Conservation (phyloP, 1,140 invertebrate species). For the Forficula auricularia region DNA sequence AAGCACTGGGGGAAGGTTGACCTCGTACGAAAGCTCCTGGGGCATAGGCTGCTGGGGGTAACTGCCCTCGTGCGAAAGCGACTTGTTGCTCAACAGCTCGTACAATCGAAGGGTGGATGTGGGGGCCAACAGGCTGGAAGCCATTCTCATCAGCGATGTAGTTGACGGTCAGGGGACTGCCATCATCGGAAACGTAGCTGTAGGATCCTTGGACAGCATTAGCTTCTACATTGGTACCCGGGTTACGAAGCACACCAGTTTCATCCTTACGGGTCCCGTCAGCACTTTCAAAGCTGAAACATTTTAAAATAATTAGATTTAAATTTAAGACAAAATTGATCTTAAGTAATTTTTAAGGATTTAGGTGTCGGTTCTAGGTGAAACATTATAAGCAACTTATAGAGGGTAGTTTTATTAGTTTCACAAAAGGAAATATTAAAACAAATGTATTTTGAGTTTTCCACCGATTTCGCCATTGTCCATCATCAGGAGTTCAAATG, state of each 20-base stretch:
- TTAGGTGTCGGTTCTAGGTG: background rate
- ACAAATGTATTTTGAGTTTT: too few relatives aligned
- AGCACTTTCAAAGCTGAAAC: conserved; percentile 5
- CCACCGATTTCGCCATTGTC: too few relatives aligned
- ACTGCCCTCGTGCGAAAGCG: background rate
- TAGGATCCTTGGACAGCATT: conserved; percentile 38
- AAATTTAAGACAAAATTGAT: too few relatives aligned
- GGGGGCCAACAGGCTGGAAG: conserved; percentile 9
- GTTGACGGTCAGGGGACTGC: conserved; percentile 36
- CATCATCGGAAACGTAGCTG: conserved; percentile 44
- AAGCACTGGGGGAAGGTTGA: too few relatives aligned
- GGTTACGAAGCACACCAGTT: conserved; percentile 4
- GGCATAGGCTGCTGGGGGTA: background rate
- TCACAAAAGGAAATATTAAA: too few relatives aligned
- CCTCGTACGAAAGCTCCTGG: background rate
- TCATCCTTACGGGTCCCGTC: conserved; percentile 7
- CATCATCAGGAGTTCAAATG: too few relatives aligned
- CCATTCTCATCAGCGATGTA: conserved; percentile 36
- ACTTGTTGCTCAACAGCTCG: conserved; percentile 5
- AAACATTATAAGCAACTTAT: too few relatives aligned
- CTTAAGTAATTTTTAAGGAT: background rate
- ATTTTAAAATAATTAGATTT: background rate
- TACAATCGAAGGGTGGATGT: conserved; percentile 5
- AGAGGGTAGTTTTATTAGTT: too few relatives aligned
- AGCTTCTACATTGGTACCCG: conserved; percentile 24